Base-by-base conservation (phyloP, 2,113 vertebrate species). In the Lucifuga dentata region DNA sequence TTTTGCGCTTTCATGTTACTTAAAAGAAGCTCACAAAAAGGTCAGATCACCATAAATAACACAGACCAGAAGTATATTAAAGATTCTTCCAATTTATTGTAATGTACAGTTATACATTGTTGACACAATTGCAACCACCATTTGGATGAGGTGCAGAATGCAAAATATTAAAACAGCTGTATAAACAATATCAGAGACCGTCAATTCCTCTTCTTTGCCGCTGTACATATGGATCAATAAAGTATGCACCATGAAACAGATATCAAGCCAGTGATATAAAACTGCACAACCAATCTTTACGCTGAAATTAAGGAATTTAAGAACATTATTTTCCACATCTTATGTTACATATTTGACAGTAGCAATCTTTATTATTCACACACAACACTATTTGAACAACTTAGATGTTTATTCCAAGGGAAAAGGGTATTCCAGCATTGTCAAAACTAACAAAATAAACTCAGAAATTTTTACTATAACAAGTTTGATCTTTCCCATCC, bases 51-150 rank as follows among this genome's bases (percentile, higher is more conserved):
- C 51, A 66, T 19, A 73, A 80, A 84, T 46, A 51, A 84, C 49
- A 66, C 69, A 53, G 71, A 8, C 17, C 36, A 65, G 73, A 63
- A 65, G 21, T 76, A 62, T 86, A 86, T 84, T 88, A 87, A 89
- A 89, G 86, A 88, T 86, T 89, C 78, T 80, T 86, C 72, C 73
- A 69, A 80, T 91, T 91, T 91, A 91, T 89, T 91, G 92, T 91
- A 93, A 93, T 95, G 91, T 95, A 97, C 94, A 97, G 93, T 93
- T 96, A 95, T 95, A 97, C 96, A 97, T 92, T 94, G 92, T 91
- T 89, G 90, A 95, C 95, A 89, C 84, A 85, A 80, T 77, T 62
- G 85, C 84, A 81, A 89, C 63, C 86, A 74, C 61, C 59, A 83
- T 78, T 82, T 66, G 43, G 68, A 89, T 75, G 85, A 66, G 82